These are phyloP conservation scores for Cricetomys ansorgei DNA, from an alignment of 2,113 vertebrate species.

Conservation along the genomic window DNA sequence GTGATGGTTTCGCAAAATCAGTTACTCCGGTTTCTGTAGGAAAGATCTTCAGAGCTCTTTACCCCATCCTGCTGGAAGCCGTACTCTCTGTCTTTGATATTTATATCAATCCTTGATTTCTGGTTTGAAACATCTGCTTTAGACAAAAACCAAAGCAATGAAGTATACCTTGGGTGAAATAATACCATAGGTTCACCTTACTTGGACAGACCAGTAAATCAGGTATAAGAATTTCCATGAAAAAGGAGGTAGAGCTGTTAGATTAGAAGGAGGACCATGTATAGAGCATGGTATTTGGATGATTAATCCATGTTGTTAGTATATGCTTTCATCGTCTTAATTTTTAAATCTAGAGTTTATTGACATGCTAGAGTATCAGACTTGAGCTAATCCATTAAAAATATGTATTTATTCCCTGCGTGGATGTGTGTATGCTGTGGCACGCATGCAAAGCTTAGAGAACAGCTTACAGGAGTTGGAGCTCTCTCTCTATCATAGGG, in stretches of 20 bases:
- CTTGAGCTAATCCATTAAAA: neutral
- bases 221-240: conserved; percentile 39
- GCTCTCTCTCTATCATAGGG: neutral
- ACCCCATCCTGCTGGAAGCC: neutral
- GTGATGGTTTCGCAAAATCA: neutral
- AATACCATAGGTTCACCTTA: conserved; percentile 1
- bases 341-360: conserved; percentile 31
- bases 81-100: conserved; percentile 38
- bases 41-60: neutral
- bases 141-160: conserved; percentile 42
- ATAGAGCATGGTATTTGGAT: neutral
- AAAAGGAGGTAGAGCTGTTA: neutral
- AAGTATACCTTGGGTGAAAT: conserved; percentile 33
- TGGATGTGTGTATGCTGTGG: neutral
- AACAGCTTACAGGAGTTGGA: neutral
- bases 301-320: neutral
- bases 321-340: conserved; percentile 6
- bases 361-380: conserved; percentile 30
- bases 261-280: conserved; percentile 18
- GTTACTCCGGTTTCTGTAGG: conserved; percentile 8
- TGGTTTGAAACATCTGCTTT: conserved; percentile 46
- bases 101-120: conserved; percentile 18
- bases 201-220: neutral
- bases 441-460: neutral
- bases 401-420: neutral